Conservation (phyloP, 2,888 invertebrate species). For the Gymnoscelis rufifasciata region DNA sequence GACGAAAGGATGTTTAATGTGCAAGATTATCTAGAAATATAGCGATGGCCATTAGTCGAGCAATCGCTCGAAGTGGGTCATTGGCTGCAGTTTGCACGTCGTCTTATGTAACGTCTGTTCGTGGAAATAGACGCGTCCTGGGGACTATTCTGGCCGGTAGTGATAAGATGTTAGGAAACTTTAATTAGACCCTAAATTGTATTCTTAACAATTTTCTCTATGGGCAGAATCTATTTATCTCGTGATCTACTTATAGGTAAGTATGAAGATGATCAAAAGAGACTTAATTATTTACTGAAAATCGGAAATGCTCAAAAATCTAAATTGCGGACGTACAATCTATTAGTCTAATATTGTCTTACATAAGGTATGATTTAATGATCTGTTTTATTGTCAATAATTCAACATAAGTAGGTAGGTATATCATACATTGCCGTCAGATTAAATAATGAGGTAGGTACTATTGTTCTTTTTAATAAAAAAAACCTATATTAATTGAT, state of each 20-base stretch:
- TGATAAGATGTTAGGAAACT: too few species aligned
- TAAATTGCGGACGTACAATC: not conserved
- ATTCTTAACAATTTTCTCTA: too few species aligned
- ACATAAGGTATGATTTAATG: too few species aligned
- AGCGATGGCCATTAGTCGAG: conserved; percentile 51
- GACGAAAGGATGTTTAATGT: conserved; percentile 1
- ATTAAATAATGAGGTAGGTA: not conserved
- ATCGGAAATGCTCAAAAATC: not conserved
- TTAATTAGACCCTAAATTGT: too few species aligned
- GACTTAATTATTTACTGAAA: too few species aligned
- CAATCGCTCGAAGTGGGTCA: conserved; percentile 62
- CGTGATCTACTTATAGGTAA: too few species aligned
- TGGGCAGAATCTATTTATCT: too few species aligned
- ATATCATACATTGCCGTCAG: not conserved
- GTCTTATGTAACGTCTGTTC: conserved; percentile 63
- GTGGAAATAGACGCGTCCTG: conserved; percentile 37
- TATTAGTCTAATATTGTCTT: too few species aligned
- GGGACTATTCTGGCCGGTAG: not conserved
- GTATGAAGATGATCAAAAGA: too few species aligned
- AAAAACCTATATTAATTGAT: too few species aligned
- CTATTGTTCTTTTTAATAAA: too few species aligned
- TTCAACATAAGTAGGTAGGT: conserved; percentile 9
- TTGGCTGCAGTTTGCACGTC: conserved; percentile 65
- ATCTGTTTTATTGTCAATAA: too few species aligned
- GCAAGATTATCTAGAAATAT: conserved; percentile 34